Evolutionary conservation across 2,113 vertebrate species (phyloP).

Genomic region (Xyrauchen texanus): DNA sequence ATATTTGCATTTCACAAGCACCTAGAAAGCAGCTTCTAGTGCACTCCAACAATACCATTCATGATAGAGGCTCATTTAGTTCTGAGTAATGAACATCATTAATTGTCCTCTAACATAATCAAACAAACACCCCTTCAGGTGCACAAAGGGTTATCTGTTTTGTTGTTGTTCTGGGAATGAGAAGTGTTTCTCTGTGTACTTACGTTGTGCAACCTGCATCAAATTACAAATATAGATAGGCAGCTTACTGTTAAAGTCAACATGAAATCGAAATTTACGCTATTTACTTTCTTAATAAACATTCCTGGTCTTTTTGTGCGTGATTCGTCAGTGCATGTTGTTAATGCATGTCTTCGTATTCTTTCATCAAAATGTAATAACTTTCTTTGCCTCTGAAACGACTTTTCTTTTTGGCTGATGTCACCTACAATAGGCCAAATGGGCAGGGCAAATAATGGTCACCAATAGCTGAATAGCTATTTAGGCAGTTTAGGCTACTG

Average conservation of each 20-base stretch:
- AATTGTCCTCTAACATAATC: neutral
- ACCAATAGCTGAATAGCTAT: neutral
- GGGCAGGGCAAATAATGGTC: too few relatives aligned
- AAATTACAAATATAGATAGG: neutral
- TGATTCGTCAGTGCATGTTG: too few relatives aligned
- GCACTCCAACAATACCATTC: constrained; percentile 8
- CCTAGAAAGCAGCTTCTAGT: constrained; percentile 17
- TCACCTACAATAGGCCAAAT: neutral
- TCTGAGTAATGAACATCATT: constrained; percentile 21
- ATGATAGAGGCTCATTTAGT: constrained; percentile 22
- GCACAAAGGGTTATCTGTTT: constrained; percentile 2
- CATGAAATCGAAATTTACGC: constrained; percentile 9
- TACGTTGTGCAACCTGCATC: neutral
- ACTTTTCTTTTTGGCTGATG: too few relatives aligned
- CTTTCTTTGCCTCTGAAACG: too few relatives aligned
- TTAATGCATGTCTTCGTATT: too few relatives aligned
- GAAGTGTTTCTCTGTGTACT: neutral
- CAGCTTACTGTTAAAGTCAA: constrained; percentile 4
- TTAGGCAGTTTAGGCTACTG: neutral
- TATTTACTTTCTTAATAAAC: neutral
- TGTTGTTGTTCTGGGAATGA: neutral
- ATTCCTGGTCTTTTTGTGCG: too few relatives aligned
- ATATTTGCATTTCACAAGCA: constrained; percentile 1
- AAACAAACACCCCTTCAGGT: constrained; percentile 13
- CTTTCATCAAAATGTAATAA: too few relatives aligned